Percentiles rank a stretch among this genome's conserved stretches.
phyloP scores from a whole-genome alignment of 30 jellyfish, hydroid and myxozoan genomes.

The Aurelia coerulea region DNA sequence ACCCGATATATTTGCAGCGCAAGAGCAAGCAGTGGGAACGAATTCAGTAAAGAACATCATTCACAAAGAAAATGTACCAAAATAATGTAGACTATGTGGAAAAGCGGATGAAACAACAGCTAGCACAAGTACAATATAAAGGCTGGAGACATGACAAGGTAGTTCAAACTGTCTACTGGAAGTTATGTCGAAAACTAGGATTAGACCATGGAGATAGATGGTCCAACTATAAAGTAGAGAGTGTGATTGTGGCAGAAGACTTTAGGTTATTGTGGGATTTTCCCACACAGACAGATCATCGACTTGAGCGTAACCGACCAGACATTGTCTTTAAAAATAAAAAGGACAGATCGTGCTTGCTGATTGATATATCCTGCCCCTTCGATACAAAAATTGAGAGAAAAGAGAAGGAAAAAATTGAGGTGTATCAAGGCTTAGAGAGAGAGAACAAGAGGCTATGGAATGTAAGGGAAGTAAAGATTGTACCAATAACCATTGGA shows the following conservation, averaged over 20 bases:
- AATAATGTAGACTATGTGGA: slow-evolving; percentile 36
- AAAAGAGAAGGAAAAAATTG: not conserved
- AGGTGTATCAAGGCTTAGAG: not conserved
- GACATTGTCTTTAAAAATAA: slow-evolving; percentile 4
- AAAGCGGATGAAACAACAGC: slow-evolving; percentile 15
- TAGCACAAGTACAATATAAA: too few species aligned
- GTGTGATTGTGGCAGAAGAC: too few species aligned
- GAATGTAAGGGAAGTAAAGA: too few species aligned
- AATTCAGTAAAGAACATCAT: slow-evolving; percentile 12
- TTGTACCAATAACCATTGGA: not conserved
- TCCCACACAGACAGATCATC: too few species aligned
- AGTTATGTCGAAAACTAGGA: too few species aligned
- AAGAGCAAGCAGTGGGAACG: not conserved
- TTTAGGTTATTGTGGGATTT: too few species aligned
- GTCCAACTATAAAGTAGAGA: too few species aligned
- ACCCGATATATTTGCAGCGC: slow-evolving; percentile 14
- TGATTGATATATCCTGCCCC: slow-evolving; percentile 1
- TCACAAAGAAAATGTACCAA: slow-evolving; percentile 9
- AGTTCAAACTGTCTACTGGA: too few species aligned
- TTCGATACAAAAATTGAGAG: not conserved
- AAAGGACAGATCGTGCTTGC: slow-evolving; percentile 25
- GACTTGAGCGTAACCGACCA: too few species aligned
- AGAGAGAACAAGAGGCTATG: slow-evolving; percentile 36
- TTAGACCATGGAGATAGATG: too few species aligned
- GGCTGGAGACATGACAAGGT: too few species aligned